phyloP scores from a whole-genome alignment of 2,113 vertebrate species.

The Ammodramus savannarum region DNA sequence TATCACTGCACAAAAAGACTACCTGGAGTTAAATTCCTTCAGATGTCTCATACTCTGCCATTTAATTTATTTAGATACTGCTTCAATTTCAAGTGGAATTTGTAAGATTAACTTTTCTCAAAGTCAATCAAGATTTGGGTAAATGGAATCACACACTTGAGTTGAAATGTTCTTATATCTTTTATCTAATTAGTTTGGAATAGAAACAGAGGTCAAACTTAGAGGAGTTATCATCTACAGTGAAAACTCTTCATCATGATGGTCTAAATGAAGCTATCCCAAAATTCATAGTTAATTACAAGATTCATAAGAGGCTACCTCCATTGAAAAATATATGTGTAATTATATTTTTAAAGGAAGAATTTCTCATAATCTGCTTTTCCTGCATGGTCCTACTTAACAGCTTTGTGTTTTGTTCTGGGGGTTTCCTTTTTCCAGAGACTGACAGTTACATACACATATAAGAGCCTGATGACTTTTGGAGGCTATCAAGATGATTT shows the following conservation, averaged over 20 bases:
- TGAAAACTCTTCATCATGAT: background rate
- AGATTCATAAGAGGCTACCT: background rate
- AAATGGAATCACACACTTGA: background rate
- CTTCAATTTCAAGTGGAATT: background rate
- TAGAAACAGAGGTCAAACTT: background rate
- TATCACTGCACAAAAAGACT: background rate
- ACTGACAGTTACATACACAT: slow-evolving; percentile 79
- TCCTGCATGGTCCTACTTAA: background rate
- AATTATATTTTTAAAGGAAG: background rate
- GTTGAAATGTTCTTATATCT: background rate
- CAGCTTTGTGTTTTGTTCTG: slow-evolving; percentile 14
- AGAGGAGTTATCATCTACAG: background rate
- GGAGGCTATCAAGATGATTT: slow-evolving; percentile 92
- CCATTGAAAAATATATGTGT: background rate
- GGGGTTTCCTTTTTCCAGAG: slow-evolving; percentile 73
- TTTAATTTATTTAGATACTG: background rate
- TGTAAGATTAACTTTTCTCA: background rate
- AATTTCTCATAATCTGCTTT: background rate
- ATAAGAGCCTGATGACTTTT: slow-evolving; percentile 90
- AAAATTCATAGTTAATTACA: background rate
- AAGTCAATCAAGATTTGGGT: background rate
- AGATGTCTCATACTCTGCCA: background rate
- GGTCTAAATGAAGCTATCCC: background rate
- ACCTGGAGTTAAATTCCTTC: background rate
- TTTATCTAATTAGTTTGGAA: background rate